A percentile compares a stretch with the other conserved stretches of the same genome.
These are phyloP conservation scores for Carassius auratus DNA, from an alignment of 2,113 vertebrate species.

Conservation along the genomic window DNA sequence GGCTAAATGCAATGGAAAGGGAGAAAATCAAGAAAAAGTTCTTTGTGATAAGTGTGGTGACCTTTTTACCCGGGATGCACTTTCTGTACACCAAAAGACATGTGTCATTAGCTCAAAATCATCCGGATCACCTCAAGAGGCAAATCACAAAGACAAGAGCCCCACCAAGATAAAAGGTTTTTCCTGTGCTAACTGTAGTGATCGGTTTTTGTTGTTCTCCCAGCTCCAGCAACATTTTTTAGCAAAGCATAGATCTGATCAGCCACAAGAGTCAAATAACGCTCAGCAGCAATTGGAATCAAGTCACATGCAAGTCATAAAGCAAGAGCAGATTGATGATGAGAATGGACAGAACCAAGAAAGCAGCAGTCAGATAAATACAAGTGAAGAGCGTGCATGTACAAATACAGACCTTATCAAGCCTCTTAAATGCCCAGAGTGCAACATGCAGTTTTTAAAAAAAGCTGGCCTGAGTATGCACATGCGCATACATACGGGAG, in stretches of 20 bases:
- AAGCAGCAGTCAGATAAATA: slow-evolving; percentile 37
- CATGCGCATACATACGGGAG: slow-evolving; percentile 63
- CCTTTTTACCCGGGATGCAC: slow-evolving; percentile 56
- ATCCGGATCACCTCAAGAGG: slow-evolving; percentile 39
- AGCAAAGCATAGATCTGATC: slow-evolving; percentile 69
- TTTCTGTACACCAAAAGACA: slow-evolving; percentile 61
- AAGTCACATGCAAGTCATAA: slow-evolving; percentile 56
- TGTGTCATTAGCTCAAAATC: slow-evolving; percentile 50
- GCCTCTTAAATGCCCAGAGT: slow-evolving; percentile 63
- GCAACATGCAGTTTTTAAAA: slow-evolving; percentile 64
- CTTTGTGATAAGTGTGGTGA: slow-evolving; percentile 73
- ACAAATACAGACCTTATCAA: slow-evolving; percentile 36
- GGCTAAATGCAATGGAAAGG: slow-evolving; percentile 64
- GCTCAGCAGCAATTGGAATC: slow-evolving; percentile 67
- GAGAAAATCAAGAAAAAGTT: slow-evolving; percentile 16
- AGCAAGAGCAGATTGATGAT: slow-evolving; percentile 68
- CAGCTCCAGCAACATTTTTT: slow-evolving; percentile 79
- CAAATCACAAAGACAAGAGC: slow-evolving; percentile 15
- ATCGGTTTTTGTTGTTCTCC: slow-evolving; percentile 76
- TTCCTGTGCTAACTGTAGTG: slow-evolving; percentile 76
- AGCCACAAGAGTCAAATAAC: slow-evolving; percentile 35
- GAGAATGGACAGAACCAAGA: slow-evolving; percentile 44
- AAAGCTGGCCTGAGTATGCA: slow-evolving; percentile 68
- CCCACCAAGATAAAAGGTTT: slow-evolving; percentile 65
- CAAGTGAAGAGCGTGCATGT: slow-evolving; percentile 30